Percentiles rank a stretch among this genome's conserved stretches.
Evolutionary conservation across 2,113 vertebrate species (phyloP).

Genomic region (Illadopsis cleaveri): DNA sequence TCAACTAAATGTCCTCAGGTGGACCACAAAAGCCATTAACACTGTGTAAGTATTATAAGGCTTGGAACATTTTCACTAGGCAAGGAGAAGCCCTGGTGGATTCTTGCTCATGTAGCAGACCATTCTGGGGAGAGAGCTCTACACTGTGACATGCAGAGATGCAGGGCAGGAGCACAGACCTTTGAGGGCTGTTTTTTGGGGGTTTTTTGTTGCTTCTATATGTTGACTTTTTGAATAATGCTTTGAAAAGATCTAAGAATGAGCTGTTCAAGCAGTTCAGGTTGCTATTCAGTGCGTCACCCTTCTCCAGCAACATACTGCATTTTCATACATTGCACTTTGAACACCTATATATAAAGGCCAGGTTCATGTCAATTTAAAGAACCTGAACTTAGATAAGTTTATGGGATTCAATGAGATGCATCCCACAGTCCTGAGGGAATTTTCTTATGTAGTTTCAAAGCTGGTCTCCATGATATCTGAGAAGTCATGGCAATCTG

Average conservation of each 20-base stretch:
- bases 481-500: background rate
- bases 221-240: background rate
- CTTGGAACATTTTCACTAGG: background rate
- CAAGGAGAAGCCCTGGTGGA: background rate
- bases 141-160: background rate
- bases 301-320: background rate
- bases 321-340: background rate
- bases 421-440: background rate
- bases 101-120: background rate
- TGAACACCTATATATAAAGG: background rate
- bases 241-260: background rate
- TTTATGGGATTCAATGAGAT: background rate
- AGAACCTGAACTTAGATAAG: background rate
- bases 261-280: background rate
- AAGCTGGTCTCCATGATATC: accelerated
- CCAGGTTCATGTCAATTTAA: background rate
- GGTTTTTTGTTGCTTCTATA: background rate
- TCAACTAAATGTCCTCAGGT: background rate
- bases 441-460: background rate
- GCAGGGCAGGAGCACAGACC: background rate
- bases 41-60: background rate
- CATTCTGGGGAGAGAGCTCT: background rate
- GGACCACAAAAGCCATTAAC: background rate
- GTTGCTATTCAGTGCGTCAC: background rate
- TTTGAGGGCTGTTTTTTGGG: accelerated